Conservation (phyloP, 2,888 invertebrate genomes). For the Idaea aversata region DNA sequence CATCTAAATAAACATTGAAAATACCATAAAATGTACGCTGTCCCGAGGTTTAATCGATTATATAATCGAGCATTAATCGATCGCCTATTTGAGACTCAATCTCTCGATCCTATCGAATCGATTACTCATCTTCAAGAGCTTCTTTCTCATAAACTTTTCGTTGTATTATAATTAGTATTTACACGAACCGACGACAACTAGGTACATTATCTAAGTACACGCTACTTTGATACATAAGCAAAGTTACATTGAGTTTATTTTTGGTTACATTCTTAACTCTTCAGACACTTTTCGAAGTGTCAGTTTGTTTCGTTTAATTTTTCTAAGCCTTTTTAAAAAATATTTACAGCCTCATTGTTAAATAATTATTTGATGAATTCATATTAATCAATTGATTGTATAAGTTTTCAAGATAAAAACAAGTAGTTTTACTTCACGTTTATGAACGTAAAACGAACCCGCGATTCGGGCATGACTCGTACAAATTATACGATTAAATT, state of each 20-base stretch:
- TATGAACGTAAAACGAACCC: not conserved
- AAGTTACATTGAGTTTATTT: not conserved
- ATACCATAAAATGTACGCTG: not conserved
- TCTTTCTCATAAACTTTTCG: not conserved
- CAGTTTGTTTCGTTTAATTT: not conserved
- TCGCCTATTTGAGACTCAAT: not conserved
- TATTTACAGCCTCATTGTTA: not conserved
- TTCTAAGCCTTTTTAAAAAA: not conserved
- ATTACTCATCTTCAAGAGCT: not conserved
- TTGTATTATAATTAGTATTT: not conserved
- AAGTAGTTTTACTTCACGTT: not conserved
- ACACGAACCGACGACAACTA: not conserved
- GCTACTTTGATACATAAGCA: not conserved
- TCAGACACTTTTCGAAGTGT: not conserved
- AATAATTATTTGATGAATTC: not conserved
- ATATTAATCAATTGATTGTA: not conserved
- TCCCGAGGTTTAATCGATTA: not conserved
- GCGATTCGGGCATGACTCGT: not conserved
- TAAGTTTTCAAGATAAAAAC: not conserved
- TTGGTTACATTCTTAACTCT: not conserved
- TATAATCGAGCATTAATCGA: not conserved
- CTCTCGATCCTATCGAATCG: not conserved
- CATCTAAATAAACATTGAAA: not conserved
- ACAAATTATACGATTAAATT: not conserved
- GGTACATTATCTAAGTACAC: not conserved